Percentiles rank a stretch among this genome's conserved stretches.
These are phyloP conservation scores for Myotis findleyi DNA, from an alignment of 2,797 vertebrate genomes.

Conservation along the genomic window DNA sequence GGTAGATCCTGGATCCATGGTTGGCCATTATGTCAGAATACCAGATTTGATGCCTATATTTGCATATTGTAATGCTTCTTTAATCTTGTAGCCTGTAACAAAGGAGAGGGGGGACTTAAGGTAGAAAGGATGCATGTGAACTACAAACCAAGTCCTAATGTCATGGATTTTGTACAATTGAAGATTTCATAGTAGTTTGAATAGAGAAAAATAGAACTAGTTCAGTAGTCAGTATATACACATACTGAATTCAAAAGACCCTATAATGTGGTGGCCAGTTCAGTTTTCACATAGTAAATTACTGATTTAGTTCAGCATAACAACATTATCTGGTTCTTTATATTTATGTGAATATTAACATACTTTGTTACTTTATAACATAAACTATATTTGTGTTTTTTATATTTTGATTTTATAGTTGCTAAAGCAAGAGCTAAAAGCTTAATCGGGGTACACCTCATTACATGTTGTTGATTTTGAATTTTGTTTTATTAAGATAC, in stretches of 20 bases:
- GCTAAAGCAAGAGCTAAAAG: neutral
- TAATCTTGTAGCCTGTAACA: neutral
- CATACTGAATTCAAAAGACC: neutral
- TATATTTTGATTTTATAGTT: neutral
- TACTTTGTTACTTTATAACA: neutral
- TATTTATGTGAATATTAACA: neutral
- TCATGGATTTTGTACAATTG: neutral
- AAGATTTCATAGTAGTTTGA: neutral
- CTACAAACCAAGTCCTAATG: neutral
- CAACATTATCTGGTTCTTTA: neutral
- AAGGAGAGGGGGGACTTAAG: neutral
- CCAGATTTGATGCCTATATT: neutral
- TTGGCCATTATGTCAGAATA: neutral
- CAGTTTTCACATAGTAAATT: neutral
- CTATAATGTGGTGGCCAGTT: neutral
- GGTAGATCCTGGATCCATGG: neutral
- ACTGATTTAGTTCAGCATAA: neutral
- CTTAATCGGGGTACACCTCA: neutral
- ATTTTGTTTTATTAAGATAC: conserved; percentile 14
- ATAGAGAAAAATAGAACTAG: neutral
- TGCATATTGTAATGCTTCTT: neutral
- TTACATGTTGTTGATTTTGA: neutral
- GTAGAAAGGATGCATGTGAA: neutral
- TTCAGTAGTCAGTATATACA: neutral
- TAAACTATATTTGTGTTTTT: neutral